These are phyloP conservation scores for Aphidius colemani DNA, from an alignment of 2,888 invertebrate species.

Conservation along the genomic window DNA sequence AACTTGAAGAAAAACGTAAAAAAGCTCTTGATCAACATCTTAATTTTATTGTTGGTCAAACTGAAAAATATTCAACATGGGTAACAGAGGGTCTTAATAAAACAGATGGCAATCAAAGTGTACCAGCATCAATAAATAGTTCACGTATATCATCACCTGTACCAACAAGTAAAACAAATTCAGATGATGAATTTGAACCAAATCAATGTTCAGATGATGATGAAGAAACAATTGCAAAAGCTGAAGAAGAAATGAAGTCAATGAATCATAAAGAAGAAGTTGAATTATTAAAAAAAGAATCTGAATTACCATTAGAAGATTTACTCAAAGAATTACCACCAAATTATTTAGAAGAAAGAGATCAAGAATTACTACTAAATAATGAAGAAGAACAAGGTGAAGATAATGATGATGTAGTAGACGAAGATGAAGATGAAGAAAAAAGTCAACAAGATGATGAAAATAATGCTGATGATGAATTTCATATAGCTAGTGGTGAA, in stretches of 20 bases:
- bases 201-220: conserved; percentile 81
- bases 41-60: conserved; percentile 97
- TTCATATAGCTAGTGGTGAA: conserved; percentile 67
- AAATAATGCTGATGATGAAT: conserved; percentile 65
- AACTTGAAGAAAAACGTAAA: conserved; percentile 92
- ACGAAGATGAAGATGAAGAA: conserved; percentile 38
- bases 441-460: conserved; percentile 32
- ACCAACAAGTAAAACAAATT: conserved; percentile 49
- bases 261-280: conserved; percentile 75
- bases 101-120: conserved; percentile 57
- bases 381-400: conserved; percentile 39
- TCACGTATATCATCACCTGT: conserved; percentile 58
- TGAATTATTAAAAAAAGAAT: conserved; percentile 84
- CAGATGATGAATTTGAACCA: conserved; percentile 82
- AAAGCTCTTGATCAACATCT: conserved; percentile 95
- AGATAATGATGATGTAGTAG: conserved; percentile 23
- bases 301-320: conserved; percentile 86
- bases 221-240: conserved; percentile 91
- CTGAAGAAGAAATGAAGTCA: conserved; percentile 70
- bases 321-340: conserved; percentile 79
- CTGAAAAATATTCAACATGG: conserved; percentile 94
- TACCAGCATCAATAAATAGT: conserved; percentile 58
- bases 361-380: conserved; percentile 62
- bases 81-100: conserved; percentile 85
- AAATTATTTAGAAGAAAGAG: conserved; percentile 75